Base-by-base conservation (phyloP, 2,797 vertebrate species). In the Stomatorhinus walkeri region DNA sequence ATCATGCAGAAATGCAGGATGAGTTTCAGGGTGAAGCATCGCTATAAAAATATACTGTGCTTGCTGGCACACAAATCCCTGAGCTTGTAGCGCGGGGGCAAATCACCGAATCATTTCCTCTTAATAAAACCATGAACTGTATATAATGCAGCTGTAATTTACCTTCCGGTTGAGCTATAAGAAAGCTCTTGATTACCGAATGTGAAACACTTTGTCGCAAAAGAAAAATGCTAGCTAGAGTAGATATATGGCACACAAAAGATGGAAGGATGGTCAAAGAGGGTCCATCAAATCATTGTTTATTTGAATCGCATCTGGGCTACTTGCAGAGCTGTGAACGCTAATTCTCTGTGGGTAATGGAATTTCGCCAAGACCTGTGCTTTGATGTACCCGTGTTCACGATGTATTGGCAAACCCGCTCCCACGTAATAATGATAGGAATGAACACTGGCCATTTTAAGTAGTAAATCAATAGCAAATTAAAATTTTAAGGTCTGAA, bases 401-500 rank as follows among this genome's bases (percentile, higher is more conserved):
- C 91, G 92, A 91, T 89, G 91, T 95, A 95, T 95, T 95, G 95
- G 93, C 95, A 95, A 92, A 61, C 87, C 90, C 90, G 91, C 94
- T 92, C 93, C 94, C 92, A 92, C 94, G 94, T 95, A 95, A 92
- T 95, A 95, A 93, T 96, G 95, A 96, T 95, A 94, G 93, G 93
- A 96, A 94, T 93, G 92, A 95, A 95, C 94, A 86, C 92, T 90
- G 93, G 93, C 94, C 92, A 95, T 96, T 96, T 89, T 95, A 96
- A 95, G 94, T 94, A 94, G 95, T 93, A 95, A 96, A 96, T 96
- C 95, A 95, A 96, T 96, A 96, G 94, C 95, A 95, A 96, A 96
- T 96, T 95, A 96, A 94, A 95, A 94, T 95, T 95, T 96, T 96
- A 94, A 94, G 95, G 95, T 94, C 94, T 92, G 95, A 94, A 95